A percentile compares a stretch with the other conserved stretches of the same genome.
These are phyloP conservation scores for Meloidogyne chitwoodi DNA, from an alignment of 1,140 invertebrate species.

Conservation along the genomic window DNA sequence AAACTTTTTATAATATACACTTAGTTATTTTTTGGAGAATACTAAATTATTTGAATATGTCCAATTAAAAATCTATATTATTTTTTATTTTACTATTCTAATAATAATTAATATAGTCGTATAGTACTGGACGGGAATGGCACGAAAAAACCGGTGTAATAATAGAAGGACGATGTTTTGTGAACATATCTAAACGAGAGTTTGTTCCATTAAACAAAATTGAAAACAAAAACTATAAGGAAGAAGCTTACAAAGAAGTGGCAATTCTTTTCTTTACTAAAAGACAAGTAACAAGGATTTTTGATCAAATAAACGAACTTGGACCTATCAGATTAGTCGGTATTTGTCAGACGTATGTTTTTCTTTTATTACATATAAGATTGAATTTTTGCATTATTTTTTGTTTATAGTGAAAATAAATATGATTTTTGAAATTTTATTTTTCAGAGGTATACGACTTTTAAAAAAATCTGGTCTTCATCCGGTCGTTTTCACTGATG, in stretches of 20 bases:
- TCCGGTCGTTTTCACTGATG: conserved; percentile 14
- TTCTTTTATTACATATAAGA: not conserved
- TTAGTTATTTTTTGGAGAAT: too few relatives aligned
- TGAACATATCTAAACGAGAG: not conserved
- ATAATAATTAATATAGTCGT: not conserved
- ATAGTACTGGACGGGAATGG: not conserved
- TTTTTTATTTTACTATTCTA: too few relatives aligned
- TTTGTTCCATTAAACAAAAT: not conserved
- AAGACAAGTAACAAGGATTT: conserved; percentile 6
- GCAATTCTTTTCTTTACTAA: conserved; percentile 11
- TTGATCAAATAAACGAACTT: not conserved
- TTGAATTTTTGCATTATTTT: not conserved
- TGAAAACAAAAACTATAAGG: not conserved
- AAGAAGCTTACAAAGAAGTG: not conserved
- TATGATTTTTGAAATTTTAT: too few relatives aligned
- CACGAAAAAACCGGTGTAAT: conserved; percentile 6
- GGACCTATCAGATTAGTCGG: not conserved
- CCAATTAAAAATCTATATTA: too few relatives aligned
- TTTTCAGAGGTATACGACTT: conserved; percentile 11
- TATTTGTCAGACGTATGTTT: conserved; percentile 9
- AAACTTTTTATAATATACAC: too few relatives aligned
- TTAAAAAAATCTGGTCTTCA: conserved; percentile 13
- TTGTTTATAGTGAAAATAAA: not conserved
- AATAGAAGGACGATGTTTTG: conserved; percentile 19
- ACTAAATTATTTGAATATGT: too few relatives aligned